These are phyloP conservation scores for Furnarius figulus DNA, from an alignment of 2,113 vertebrate species.

Conservation along the genomic window DNA sequence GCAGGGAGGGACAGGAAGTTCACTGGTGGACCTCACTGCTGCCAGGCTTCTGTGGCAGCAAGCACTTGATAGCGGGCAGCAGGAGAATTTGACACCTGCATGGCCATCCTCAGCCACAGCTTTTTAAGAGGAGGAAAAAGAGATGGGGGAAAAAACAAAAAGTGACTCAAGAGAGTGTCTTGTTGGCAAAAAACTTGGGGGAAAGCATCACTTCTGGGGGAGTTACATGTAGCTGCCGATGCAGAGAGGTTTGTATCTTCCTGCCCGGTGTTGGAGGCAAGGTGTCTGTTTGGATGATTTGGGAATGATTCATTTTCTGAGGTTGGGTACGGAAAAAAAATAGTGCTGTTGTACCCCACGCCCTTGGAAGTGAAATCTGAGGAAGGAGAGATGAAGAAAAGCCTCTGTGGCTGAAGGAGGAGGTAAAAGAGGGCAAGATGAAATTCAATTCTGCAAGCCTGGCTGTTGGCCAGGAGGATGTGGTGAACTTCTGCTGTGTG, in stretches of 20 bases:
- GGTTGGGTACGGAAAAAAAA: background rate
- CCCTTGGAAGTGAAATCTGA: background rate
- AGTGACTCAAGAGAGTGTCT: rapidly evolving
- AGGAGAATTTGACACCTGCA: background rate
- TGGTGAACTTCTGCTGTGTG: background rate
- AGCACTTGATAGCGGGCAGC: background rate
- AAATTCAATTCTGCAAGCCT: background rate
- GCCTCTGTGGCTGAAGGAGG: background rate
- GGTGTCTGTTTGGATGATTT: background rate
- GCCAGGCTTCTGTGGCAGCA: too few relatives aligned
- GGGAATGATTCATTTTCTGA: background rate
- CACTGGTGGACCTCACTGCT: background rate
- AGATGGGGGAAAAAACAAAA: background rate
- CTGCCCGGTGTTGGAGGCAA: background rate
- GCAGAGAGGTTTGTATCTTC: background rate
- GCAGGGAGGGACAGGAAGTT: background rate
- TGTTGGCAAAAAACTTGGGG: background rate
- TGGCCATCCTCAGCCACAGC: background rate
- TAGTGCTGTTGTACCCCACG: rapidly evolving
- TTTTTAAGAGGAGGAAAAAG: background rate
- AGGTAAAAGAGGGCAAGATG: background rate
- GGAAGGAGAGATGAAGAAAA: background rate
- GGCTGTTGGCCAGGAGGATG: background rate
- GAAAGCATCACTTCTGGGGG: background rate
- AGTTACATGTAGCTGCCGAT: background rate